Percentiles rank a stretch among this genome's conserved stretches.
Conservation (phyloP, 2,113 vertebrate genomes). For the Otis tarda region DNA sequence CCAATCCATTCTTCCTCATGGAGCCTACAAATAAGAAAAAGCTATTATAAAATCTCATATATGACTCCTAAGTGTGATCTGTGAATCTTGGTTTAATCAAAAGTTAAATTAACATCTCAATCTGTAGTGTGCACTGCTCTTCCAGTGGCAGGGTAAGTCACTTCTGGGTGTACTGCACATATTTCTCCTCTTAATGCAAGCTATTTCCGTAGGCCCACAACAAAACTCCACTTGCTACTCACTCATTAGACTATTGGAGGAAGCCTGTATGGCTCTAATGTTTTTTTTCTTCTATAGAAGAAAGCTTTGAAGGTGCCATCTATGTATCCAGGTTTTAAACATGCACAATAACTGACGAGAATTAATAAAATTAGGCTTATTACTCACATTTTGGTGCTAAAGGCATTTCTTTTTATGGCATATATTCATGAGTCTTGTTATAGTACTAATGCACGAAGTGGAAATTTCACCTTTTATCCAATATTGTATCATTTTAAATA, state of each 20-base stretch:
- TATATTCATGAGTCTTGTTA: background rate
- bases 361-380: background rate
- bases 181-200: background rate
- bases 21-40: background rate
- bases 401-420: background rate
- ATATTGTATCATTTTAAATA: background rate
- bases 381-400: background rate
- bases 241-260: background rate
- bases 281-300: background rate
- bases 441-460: background rate
- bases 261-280: background rate
- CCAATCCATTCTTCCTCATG: background rate
- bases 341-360: background rate
- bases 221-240: background rate
- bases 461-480: background rate
- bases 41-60: background rate
- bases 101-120: background rate
- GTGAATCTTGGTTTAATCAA: background rate
- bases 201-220: background rate
- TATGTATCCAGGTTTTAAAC: background rate
- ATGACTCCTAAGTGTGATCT: background rate
- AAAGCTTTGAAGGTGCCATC: background rate
- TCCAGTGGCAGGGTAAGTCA: background rate
- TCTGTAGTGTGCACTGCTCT: background rate
- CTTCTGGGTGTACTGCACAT: fast-evolving